A percentile compares a stretch with the other conserved stretches of the same genome.
Conservation (phyloP, 2,888 invertebrate genomes). For the Magallana nippona region DNA sequence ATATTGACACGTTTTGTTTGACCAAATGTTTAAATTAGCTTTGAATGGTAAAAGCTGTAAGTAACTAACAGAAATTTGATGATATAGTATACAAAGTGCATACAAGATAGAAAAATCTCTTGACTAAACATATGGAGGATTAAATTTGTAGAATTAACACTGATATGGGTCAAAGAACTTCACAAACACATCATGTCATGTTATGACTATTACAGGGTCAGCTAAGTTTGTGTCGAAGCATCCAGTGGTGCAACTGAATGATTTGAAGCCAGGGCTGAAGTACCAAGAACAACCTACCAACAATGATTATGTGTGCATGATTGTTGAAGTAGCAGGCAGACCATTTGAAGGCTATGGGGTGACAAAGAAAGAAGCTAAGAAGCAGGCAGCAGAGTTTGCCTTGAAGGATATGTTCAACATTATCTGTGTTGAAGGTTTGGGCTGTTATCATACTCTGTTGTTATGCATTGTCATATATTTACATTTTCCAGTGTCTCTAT, state of each 20-base stretch:
- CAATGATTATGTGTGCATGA: neutral
- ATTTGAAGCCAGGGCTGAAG: neutral
- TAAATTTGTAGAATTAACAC: no score
- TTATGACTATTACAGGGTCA: slow-evolving; percentile 2
- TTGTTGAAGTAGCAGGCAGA: neutral
- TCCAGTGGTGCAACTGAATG: neutral
- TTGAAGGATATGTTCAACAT: neutral
- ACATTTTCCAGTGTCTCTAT: no score
- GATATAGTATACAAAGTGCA: no score
- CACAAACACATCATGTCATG: neutral
- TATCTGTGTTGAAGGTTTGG: slow-evolving; percentile 1
- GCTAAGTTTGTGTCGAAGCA: neutral
- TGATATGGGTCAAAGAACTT: neutral
- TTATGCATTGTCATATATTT: no score
- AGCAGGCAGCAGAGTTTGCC: neutral
- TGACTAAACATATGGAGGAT: no score
- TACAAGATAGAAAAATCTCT: no score
- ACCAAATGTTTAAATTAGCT: no score
- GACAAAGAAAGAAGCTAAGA: slow-evolving; percentile 7
- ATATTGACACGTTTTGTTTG: no score
- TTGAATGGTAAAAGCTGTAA: no score
- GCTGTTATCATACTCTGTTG: no score
- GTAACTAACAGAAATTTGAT: no score
- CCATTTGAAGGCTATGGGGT: neutral
- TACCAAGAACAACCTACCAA: neutral